These are phyloP conservation scores for Eumaeus atala DNA, from an alignment of 1,140 invertebrate genomes.

Conservation along the genomic window DNA sequence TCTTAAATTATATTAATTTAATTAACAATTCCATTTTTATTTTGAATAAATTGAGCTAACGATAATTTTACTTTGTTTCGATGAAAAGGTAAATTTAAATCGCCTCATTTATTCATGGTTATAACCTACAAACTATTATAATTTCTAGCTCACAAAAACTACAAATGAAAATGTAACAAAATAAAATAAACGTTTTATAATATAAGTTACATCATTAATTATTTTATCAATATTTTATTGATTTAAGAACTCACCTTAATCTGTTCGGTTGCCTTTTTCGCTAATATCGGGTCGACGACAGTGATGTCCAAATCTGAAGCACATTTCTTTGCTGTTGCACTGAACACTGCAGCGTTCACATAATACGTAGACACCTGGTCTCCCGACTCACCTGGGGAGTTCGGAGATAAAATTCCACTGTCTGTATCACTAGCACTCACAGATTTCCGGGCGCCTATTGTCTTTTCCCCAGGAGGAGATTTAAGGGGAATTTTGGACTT, in stretches of 20 bases:
- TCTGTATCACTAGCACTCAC: conserved; percentile 74
- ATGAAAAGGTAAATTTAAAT: too few relatives aligned
- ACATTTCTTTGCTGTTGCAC: conserved; percentile 48
- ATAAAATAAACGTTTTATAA: too few relatives aligned
- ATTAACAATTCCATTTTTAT: too few relatives aligned
- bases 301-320: conserved; percentile 50
- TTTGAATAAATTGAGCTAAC: too few relatives aligned
- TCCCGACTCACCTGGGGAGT: conserved; percentile 69
- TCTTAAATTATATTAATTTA: too few relatives aligned
- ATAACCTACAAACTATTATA: too few relatives aligned
- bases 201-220: too few relatives aligned
- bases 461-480: conserved; percentile 48
- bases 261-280: conserved; percentile 63
- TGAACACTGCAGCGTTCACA: conserved; percentile 59
- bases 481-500: conserved; percentile 52
- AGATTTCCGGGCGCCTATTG: conserved; percentile 37
- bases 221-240: too few relatives aligned
- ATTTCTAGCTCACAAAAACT: too few relatives aligned
- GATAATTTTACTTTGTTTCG: too few relatives aligned
- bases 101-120: too few relatives aligned
- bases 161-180: too few relatives aligned
- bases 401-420: conserved; percentile 76
- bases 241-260: conserved; percentile 57
- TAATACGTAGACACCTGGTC: conserved; percentile 47
- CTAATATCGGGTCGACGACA: conserved; percentile 52